Conservation (phyloP, 1,140 invertebrate genomes). For the Drosophila leontia region DNA sequence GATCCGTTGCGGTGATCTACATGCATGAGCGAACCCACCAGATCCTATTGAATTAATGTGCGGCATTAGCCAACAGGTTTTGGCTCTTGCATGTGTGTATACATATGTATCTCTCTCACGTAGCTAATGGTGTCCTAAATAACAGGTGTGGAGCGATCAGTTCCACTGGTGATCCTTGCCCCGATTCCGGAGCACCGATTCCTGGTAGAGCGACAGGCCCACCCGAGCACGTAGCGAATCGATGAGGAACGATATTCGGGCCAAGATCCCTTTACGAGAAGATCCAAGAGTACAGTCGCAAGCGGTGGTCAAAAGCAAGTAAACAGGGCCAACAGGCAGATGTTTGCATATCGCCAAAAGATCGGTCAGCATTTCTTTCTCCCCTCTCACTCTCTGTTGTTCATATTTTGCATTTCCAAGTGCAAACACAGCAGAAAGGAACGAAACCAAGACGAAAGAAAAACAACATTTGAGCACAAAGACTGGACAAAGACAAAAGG, state of each 20-base stretch:
- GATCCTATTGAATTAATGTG: slow-evolving; percentile 73
- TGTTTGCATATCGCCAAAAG: slow-evolving; percentile 73
- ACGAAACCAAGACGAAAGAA: slow-evolving; percentile 26
- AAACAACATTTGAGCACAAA: slow-evolving; percentile 63
- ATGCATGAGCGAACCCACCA: slow-evolving; percentile 50
- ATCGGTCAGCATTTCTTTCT: slow-evolving; percentile 62
- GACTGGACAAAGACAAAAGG: slow-evolving; percentile 52
- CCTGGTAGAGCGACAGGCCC: slow-evolving; percentile 18
- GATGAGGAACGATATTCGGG: slow-evolving; percentile 37
- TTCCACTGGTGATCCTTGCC: slow-evolving; percentile 53
- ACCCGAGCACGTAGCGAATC: slow-evolving; percentile 68
- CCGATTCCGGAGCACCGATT: slow-evolving; percentile 34
- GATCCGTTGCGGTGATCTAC: slow-evolving; percentile 61
- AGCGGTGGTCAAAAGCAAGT: slow-evolving; percentile 28
- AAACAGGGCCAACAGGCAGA: slow-evolving; percentile 56
- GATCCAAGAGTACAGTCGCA: slow-evolving; percentile 28
- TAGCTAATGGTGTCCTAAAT: slow-evolving; percentile 70
- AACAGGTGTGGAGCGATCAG: slow-evolving; percentile 78
- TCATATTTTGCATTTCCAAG: slow-evolving; percentile 75
- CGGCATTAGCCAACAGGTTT: slow-evolving; percentile 75
- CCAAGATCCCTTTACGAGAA: slow-evolving; percentile 1
- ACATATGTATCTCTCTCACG: slow-evolving; percentile 37
- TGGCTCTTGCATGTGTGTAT: neutral
- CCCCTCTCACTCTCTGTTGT: slow-evolving; percentile 6
- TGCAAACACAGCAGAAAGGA: slow-evolving; percentile 53